Base-by-base conservation (phyloP, 2,888 invertebrate genomes). In the Plutella xylostella region DNA sequence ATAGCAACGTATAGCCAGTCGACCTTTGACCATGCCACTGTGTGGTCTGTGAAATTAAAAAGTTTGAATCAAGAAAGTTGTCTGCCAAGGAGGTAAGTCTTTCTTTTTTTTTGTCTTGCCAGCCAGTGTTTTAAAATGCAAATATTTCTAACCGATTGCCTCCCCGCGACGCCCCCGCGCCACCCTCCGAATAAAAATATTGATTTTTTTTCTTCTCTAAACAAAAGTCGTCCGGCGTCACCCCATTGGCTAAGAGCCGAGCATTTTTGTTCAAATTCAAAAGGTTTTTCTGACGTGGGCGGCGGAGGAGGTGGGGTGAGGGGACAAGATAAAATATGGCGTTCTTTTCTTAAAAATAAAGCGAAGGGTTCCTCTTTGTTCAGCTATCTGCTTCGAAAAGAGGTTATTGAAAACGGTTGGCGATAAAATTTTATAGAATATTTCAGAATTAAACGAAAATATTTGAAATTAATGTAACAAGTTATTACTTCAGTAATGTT, bases 241-340 rank as follows among this genome's bases (percentile, higher is more conserved):
- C 15, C 63, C 65, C 61, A 73, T 77, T 78, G 78, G 79, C 59
- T 59, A 67, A 59, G 54, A 54, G 59, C 55, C 41, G 41, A 58
- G 57, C 56, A 76, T 79, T 78, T 80, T 80, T 79, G 79, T 80
- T 69, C 68, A 59, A 69, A 68, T 76, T 75, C 72, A 68, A 73
- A 75, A 75, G 77, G 64, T 79, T 79, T 80, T 80, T 80, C 72
- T 75, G 63, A 62, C 58, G 73, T 72, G 70, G 79, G 77, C 75
- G 79, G 68, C 65, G 61, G 62, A 47, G 60, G 55, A 61, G 60
- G 55, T 55, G 58, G 63, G 58, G 56, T 50, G 58, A 60, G 58
- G 51, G 63, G 63, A 63, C 62, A 49, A 56, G 60, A 47, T 49
- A 46, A 63, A 71, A 72, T 51, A 73, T 69, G 74, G 70, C 70